Evolutionary conservation across 2,888 invertebrate species (phyloP).

Genomic region (Drosophila acutilabella): DNA sequence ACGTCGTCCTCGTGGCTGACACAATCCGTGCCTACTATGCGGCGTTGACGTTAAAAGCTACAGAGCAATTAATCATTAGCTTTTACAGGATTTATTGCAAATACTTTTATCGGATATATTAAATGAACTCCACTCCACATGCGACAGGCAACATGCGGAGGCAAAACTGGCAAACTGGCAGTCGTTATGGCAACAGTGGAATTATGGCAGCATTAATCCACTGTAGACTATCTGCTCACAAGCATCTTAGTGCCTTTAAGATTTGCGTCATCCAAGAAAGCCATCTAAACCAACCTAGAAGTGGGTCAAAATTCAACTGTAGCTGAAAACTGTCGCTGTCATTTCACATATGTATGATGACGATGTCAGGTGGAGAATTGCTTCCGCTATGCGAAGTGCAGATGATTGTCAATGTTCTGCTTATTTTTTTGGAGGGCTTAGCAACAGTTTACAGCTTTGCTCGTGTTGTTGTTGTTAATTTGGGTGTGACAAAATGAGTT

Average conservation of each 20-base stretch:
- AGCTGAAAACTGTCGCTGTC: slow-evolving; percentile 38
- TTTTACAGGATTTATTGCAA: slow-evolving; percentile 83
- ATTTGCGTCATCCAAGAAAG: slow-evolving; percentile 70
- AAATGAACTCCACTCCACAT: slow-evolving; percentile 76
- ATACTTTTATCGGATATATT: slow-evolving; percentile 82
- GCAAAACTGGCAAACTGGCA: slow-evolving; percentile 13
- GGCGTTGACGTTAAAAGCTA: slow-evolving; percentile 78
- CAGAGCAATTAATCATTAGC: slow-evolving; percentile 83
- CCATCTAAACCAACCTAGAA: slow-evolving; percentile 8
- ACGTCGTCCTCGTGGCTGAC: slow-evolving; percentile 49
- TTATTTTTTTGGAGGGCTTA: slow-evolving; percentile 47
- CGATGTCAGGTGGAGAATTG: slow-evolving; percentile 23
- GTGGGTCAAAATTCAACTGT: slow-evolving; percentile 66
- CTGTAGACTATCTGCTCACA: slow-evolving; percentile 68
- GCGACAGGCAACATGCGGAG: slow-evolving; percentile 15
- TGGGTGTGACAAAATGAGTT: slow-evolving; percentile 76
- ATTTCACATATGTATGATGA: slow-evolving; percentile 42
- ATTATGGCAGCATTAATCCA: slow-evolving; percentile 80
- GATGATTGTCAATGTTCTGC: slow-evolving; percentile 37
- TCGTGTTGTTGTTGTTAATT: slow-evolving; percentile 55
- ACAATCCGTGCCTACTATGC: slow-evolving; percentile 78
- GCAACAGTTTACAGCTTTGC: slow-evolving; percentile 66
- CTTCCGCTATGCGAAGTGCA: neutral
- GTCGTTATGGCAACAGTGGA: slow-evolving; percentile 52
- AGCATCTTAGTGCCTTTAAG: slow-evolving; percentile 73